Evolutionary conservation across 2,888 invertebrate species (phyloP), one percentile per base, ranked within the genome.

Genomic region (Thalpophila matura): DNA sequence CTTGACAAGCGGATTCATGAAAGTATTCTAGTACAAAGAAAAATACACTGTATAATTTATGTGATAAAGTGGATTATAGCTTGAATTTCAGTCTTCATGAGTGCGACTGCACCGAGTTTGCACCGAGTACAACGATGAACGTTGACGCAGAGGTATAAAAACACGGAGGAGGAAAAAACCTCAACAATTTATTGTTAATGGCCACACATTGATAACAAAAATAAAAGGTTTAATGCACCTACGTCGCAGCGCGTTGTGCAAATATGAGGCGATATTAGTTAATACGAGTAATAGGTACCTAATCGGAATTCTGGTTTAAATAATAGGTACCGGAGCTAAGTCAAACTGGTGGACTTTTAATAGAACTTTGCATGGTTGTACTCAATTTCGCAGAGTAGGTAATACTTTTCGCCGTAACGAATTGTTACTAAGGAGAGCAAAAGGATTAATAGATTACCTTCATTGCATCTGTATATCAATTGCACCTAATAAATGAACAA

Each of bases 41-140:
- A 69, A 72, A 58, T 31, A 29, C 18, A 43, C 57, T 51, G 3
- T 77, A 66, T 43, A 10, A 1, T 7, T 1, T 10, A 5, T 0
- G 0, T 0, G 0, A 5, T 63, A 74, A 42, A 14, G 49, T 47
- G 12, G 42, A 16, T 35, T 53, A 73, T 64, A 10, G 10, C 16
- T 49, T 67, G 54, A 37, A 60, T 40, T 42, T 37, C 24, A 50
- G 26, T 55, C 22, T 47, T 10, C 43, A 26, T 71, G 49, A 68
- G 87, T 91, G 69, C 88, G 82, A 77, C 47, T 90, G 84, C 85
- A 91, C 92, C 74, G 3, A 87, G 51, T 79, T 85, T 88, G 92
- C 86, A 91, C 91, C 56, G 63, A 50, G 45, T 50, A 33, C 35
- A 24, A 58, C 46, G 33, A 33, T 51, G 42, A 75, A 43, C 50